Base-by-base conservation (phyloP, 1,140 invertebrate species). In the Sarcophaga bullata region DNA sequence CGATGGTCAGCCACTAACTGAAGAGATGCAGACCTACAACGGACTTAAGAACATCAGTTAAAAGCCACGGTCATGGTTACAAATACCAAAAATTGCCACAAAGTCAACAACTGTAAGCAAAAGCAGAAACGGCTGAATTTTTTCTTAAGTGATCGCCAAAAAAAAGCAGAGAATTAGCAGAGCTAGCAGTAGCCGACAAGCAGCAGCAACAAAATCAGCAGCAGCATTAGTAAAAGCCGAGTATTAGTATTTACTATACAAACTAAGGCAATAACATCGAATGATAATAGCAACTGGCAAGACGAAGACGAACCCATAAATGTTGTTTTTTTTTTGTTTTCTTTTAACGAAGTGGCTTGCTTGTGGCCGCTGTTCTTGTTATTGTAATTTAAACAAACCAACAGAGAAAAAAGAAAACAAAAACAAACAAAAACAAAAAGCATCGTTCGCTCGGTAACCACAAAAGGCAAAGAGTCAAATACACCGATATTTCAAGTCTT, bases 1-100 rank as follows among this genome's bases (percentile, higher is more conserved):
- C 86, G 88, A 88, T 89, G 88, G 88, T 89, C 88, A 89, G 88
- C 87, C 86, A 86, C 88, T 85, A 89, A 89, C 88, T 89, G 88
- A 89, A 89, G 88, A 89, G 88, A 87, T 88, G 87, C 87, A 86
- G 84, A 85, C 87, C 84, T 86, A 85, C 88, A 85, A 88, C 88
- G 87, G 88, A 89, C 87, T 89, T 89, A 89, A 89, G 88, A 89
- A 89, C 88, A 78, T 80, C 62, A 19, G 50, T 46, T 25, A 48
- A 81, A 75, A 68, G 83, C 81, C 80, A 58, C 19, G 46, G 62
- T 81, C 73, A 54, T 80, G 62, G 68, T 80, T 81, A 73, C 82
- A 72, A 25, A n/a, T 54, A 48, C 37, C 73, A 50, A 83, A 48
- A 58, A 80, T 81, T 81, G 62, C 81, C 47, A 15, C 85, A 82